A percentile compares a stretch with the other conserved stretches of the same genome.
phyloP scores from a whole-genome alignment of 2,797 vertebrate species.

The Borostomias antarcticus region DNA sequence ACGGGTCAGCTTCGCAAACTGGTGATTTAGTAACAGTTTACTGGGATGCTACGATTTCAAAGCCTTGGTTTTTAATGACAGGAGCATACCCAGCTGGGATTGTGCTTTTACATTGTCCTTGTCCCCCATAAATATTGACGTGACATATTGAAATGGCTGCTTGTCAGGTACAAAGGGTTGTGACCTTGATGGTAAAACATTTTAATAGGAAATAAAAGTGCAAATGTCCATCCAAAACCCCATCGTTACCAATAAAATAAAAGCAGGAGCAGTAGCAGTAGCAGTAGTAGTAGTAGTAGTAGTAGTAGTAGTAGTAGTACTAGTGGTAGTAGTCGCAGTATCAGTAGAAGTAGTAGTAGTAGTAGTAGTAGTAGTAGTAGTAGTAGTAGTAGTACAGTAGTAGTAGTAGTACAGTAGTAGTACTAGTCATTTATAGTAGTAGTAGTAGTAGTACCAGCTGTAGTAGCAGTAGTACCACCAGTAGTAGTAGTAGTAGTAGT shows the following conservation, averaged over 20 bases:
- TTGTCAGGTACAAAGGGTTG: constrained; percentile 48
- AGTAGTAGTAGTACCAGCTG: too few species aligned
- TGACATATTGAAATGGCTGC: constrained; percentile 55
- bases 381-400: too few species aligned
- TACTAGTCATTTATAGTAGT: too few species aligned
- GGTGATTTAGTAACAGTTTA: background rate
- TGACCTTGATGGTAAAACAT: constrained; percentile 53
- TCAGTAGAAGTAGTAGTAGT: background rate
- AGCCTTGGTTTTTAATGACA: background rate
- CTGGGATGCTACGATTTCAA: background rate
- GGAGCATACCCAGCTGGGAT: background rate
- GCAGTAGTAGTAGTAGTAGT: background rate
- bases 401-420: too few species aligned
- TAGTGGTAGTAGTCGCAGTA: background rate
- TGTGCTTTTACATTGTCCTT: constrained; percentile 42
- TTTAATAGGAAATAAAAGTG: constrained; percentile 41
- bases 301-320: background rate
- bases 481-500: too few species aligned
- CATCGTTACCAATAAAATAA: background rate
- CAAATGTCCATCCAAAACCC: constrained; percentile 33
- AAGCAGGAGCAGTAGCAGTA: background rate
- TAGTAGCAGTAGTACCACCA: too few species aligned
- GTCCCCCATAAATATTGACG: constrained; percentile 70
- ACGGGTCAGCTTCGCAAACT: background rate
- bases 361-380: background rate